Evolutionary conservation across 2,113 vertebrate genomes (phyloP), one percentile per base, ranked within the genome.

Genomic region (Tragelaphus imberbis): DNA sequence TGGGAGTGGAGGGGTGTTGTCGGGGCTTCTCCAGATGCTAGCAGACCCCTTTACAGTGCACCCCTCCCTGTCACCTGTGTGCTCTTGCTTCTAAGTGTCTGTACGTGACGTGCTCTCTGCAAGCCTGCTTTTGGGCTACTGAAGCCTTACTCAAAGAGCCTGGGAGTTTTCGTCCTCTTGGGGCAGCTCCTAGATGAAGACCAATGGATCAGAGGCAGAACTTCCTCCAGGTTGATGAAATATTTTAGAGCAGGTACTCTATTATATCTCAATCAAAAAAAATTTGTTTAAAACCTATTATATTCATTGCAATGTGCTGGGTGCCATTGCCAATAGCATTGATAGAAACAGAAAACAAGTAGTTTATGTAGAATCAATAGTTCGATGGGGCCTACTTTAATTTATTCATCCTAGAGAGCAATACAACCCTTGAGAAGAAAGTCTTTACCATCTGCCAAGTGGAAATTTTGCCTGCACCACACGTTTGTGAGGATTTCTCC

Each of bases 211-310:
- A 71, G 51, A 80, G 65, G 14, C 11, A 10, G 6, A 30, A n/a
- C 80, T 55, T 80, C 86, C 40, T 58, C 75, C 44, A 47, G 16
- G 3, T 1, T 36, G 84, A 44, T 53, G 19, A 68, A 27, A 77
- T 6, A n/a, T 12, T 17, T 47, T 91, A 63, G 59, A 17, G 14
- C 15, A 21, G 33, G 17, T 28, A 27, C 47, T 56, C 79, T 89
- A 63, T 59, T 88, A 81, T 10, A 77, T 55, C 25, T 16, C 28
- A 17, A 9, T 79, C 7, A 49, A 30, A 85, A 71, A 94, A 91
- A 61, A 71, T 61, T 97, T 51, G 61, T 61, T 93, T 90, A 84
- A 58, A 79, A 56, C 27, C 63, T 95, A 7, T 44, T 56, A 23
- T n/a, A 61, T 49, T 89, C 17, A 27, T 53, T 77, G 40, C 47